phyloP scores from a whole-genome alignment of 2,888 invertebrate genomes.

The Drosophila limbata region DNA sequence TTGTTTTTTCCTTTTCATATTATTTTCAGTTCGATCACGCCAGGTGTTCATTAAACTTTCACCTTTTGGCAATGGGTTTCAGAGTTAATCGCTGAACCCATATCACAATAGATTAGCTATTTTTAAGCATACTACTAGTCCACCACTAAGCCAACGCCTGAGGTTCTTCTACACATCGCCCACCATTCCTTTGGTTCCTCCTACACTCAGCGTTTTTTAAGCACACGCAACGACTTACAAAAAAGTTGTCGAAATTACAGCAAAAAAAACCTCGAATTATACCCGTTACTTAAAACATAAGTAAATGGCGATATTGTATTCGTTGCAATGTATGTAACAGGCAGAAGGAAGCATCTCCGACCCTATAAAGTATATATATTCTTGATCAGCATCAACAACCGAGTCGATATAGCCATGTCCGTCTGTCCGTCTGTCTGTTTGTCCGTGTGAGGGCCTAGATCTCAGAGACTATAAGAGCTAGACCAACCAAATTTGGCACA shows the following conservation, averaged over 20 bases:
- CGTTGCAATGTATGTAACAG: too few relatives aligned
- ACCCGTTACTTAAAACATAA: too few relatives aligned
- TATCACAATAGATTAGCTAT: conserved; percentile 45
- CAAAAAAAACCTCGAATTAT: too few relatives aligned
- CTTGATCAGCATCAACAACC: too few relatives aligned
- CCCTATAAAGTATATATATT: too few relatives aligned
- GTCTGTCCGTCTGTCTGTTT: too few relatives aligned
- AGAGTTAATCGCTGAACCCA: conserved; percentile 24
- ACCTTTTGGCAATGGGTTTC: conserved; percentile 47
- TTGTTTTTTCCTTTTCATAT: conserved; percentile 30
- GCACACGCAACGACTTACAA: conserved; percentile 57
- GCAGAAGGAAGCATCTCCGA: too few relatives aligned
- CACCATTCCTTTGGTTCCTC: background rate
- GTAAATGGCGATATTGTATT: too few relatives aligned
- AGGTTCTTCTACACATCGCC: background rate
- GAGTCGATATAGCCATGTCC: too few relatives aligned
- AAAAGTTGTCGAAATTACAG: conserved; percentile 52
- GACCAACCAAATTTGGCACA: too few relatives aligned
- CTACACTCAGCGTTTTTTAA: conserved; percentile 5
- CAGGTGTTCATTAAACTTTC: conserved; percentile 74
- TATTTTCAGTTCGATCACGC: conserved; percentile 49
- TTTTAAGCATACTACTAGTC: conserved; percentile 30
- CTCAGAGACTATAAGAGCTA: too few relatives aligned
- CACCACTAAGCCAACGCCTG: conserved; percentile 32
- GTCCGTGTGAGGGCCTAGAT: too few relatives aligned